Evolutionary conservation across 2,888 invertebrate species (phyloP).

Genomic region (Hipparchia semele): DNA sequence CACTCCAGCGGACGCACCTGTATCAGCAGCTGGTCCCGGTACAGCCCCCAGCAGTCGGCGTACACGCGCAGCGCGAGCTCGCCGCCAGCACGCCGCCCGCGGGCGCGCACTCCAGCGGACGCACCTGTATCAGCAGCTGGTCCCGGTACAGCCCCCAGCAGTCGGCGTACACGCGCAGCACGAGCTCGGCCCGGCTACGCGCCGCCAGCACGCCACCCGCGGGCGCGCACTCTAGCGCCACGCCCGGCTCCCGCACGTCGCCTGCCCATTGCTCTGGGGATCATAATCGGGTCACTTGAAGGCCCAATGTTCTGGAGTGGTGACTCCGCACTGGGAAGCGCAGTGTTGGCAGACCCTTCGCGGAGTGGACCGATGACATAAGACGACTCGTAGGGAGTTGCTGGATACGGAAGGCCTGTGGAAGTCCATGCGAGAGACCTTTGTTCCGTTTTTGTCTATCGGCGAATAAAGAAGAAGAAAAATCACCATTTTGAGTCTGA

Average conservation of each 20-base stretch:
- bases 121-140: conserved; percentile 62
- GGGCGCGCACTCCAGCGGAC: conserved; percentile 46
- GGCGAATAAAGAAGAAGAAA: no score
- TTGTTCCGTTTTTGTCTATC: no score
- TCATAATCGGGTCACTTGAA: not conserved
- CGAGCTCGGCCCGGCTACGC: conserved; percentile 31
- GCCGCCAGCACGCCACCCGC: conserved; percentile 35
- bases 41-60: no score
- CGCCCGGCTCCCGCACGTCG: conserved; percentile 50
- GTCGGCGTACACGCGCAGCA: conserved; percentile 58
- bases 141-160: conserved; percentile 68
- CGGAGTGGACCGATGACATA: no score
- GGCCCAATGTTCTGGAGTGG: no score
- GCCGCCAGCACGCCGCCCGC: conserved; percentile 35
- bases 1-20: conserved; percentile 47
- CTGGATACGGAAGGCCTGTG: no score
- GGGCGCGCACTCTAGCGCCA: conserved; percentile 49
- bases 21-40: conserved; percentile 66
- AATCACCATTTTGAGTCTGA: no score
- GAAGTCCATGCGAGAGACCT: no score
- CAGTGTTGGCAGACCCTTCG: no score
- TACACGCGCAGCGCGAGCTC: no score
- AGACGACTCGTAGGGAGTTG: no score
- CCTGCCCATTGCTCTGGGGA: conserved; percentile 52
- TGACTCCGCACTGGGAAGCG: no score